These are phyloP conservation scores for Aeoliscus strigatus DNA, from an alignment of 2,797 vertebrate species.

Conservation along the genomic window DNA sequence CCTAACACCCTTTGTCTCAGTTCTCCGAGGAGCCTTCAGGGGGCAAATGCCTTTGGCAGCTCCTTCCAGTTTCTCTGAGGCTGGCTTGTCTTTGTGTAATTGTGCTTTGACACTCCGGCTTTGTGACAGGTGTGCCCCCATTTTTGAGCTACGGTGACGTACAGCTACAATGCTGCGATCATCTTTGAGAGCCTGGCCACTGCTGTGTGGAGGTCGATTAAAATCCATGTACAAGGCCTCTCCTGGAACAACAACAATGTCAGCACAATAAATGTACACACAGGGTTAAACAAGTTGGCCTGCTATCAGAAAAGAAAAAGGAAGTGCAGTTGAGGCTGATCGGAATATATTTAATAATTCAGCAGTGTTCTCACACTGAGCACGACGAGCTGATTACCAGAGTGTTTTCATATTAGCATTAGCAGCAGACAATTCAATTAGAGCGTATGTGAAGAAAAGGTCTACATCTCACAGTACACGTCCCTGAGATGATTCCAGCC, in stretches of 20 bases:
- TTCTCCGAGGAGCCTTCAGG: constrained; percentile 20
- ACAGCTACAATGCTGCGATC: constrained; percentile 15
- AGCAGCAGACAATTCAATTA: no score
- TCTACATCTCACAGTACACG: no score
- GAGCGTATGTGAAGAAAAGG: no score
- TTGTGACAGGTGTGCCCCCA: constrained; percentile 17
- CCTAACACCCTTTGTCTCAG: constrained; percentile 31
- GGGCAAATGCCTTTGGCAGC: constrained; percentile 30
- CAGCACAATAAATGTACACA: no score
- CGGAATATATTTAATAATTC: no score
- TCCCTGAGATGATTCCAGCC: not conserved
- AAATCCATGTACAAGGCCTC: constrained; percentile 19
- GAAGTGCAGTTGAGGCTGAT: no score
- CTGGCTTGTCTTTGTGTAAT: constrained; percentile 24
- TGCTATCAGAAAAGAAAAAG: no score
- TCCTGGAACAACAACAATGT: constrained; percentile 26
- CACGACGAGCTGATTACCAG: no score
- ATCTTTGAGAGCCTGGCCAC: constrained; percentile 5
- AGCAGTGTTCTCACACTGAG: no score
- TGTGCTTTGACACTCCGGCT: constrained; percentile 45
- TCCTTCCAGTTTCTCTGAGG: constrained; percentile 15
- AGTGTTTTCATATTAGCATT: no score
- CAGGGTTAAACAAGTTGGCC: no score
- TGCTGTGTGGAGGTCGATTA: constrained; percentile 22
- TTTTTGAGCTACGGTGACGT: constrained; percentile 21